Evolutionary conservation across 1,140 invertebrate genomes (phyloP).

Genomic region (Agrilus planipennis): DNA sequence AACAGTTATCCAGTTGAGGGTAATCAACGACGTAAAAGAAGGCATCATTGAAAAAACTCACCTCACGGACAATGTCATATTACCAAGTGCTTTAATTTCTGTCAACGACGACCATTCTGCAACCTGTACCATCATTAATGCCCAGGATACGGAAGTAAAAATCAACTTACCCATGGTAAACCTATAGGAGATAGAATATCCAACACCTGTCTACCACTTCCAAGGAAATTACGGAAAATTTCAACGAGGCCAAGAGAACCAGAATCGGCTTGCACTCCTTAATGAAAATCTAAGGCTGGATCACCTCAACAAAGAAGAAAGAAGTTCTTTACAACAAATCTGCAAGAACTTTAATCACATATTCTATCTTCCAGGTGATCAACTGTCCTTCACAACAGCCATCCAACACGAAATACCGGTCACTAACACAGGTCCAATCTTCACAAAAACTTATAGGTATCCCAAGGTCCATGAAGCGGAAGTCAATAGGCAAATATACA

Average conservation of each 20-base stretch:
- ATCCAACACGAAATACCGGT: slow-evolving; percentile 11
- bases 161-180: not conserved
- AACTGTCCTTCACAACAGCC: slow-evolving; percentile 13
- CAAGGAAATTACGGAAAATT: no score
- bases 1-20: not conserved
- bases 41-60: not conserved
- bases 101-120: not conserved
- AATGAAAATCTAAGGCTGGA: slow-evolving; percentile 11
- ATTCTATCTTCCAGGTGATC: slow-evolving; percentile 12
- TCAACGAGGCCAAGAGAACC: no score
- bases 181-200: no score
- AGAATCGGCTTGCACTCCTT: no score
- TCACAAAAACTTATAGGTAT: slow-evolving; percentile 17
- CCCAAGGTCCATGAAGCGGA: slow-evolving; percentile 17
- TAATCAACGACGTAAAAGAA: not conserved
- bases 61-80: not conserved
- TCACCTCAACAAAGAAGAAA: slow-evolving; percentile 19
- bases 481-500: slow-evolving; percentile 17
- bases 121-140: not conserved
- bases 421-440: slow-evolving; percentile 9
- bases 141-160: not conserved
- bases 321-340: slow-evolving; percentile 10
- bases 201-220: no score
- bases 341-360: slow-evolving; percentile 16
- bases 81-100: not conserved